Conservation (phyloP, 1,140 invertebrate genomes). For the Ephestia elutella region DNA sequence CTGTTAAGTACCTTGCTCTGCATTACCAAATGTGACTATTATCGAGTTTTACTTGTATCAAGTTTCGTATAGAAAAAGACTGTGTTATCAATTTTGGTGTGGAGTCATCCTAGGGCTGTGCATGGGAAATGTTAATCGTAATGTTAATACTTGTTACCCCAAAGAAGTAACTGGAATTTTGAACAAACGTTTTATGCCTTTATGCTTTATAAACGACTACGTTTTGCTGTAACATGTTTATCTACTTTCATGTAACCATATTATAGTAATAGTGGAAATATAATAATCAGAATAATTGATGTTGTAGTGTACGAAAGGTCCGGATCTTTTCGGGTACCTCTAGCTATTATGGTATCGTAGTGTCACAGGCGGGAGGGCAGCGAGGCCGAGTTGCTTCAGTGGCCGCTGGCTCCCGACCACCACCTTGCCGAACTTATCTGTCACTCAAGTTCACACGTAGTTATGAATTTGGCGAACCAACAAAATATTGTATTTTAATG, state of each 20-base stretch:
- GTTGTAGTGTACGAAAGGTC: conserved; percentile 52
- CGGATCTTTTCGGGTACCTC: conserved; percentile 34
- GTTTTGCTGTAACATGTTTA: conserved; percentile 37
- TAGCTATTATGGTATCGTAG: conserved; percentile 47
- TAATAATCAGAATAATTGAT: conserved; percentile 52
- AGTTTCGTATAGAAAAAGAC: conserved; percentile 3
- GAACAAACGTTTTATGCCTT: conserved; percentile 61
- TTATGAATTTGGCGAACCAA: conserved; percentile 39
- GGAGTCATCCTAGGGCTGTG: background rate
- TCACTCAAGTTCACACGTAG: conserved; percentile 17
- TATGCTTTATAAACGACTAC: conserved; percentile 43
- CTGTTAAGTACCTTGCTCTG: background rate
- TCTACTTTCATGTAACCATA: conserved; percentile 46
- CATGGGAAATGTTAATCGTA: conserved; percentile 5
- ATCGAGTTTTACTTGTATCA: conserved; percentile 2
- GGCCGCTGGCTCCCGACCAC: background rate
- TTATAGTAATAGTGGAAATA: conserved; percentile 45
- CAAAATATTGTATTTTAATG: conserved; percentile 18
- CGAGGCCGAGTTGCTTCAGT: background rate
- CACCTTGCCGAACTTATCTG: background rate
- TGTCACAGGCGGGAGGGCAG: conserved; percentile 20
- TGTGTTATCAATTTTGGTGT: conserved; percentile 1
- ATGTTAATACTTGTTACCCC: conserved; percentile 37
- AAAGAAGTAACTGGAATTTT: conserved; percentile 52
- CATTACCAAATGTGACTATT: background rate